phyloP scores from a whole-genome alignment of 2,113 vertebrate species.

The Ia io region DNA sequence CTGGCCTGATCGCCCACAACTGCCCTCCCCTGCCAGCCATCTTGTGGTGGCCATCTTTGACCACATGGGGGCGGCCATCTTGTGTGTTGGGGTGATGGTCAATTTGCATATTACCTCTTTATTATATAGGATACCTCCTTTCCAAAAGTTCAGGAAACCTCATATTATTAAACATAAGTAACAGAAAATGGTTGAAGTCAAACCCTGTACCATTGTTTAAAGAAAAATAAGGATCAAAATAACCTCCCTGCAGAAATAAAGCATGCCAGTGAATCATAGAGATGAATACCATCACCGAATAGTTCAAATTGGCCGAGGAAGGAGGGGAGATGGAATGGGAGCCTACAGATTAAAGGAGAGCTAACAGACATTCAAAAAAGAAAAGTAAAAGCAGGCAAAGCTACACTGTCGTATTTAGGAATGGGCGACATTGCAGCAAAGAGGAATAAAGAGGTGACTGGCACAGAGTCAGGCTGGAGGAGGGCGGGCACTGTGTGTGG shows the following conservation, averaged over 20 bases:
- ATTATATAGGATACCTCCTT: not conserved
- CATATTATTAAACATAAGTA: not conserved
- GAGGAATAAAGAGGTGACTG: not conserved
- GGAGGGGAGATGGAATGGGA: not conserved
- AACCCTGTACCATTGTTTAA: not conserved
- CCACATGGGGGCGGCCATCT: too few relatives aligned
- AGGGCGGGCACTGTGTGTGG: not conserved
- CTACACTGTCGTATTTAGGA: not conserved
- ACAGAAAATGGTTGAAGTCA: not conserved
- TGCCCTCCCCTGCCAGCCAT: too few relatives aligned
- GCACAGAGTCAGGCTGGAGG: not conserved
- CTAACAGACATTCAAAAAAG: not conserved
- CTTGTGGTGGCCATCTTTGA: too few relatives aligned
- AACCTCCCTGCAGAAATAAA: not conserved
- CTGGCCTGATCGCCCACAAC: too few relatives aligned
- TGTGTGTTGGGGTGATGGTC: too few relatives aligned
- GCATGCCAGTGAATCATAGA: not conserved
- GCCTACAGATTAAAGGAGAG: not conserved
- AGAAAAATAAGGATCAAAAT: not conserved
- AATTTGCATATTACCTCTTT: too few relatives aligned
- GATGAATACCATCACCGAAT: not conserved
- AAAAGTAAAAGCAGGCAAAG: not conserved
- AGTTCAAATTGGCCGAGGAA: not conserved
- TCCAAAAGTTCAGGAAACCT: not conserved
- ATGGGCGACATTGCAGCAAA: not conserved